A percentile compares a stretch with the other conserved stretches of the same genome.
phyloP scores from a whole-genome alignment of 2,113 vertebrate species.

The Coptodon bakossiorum region DNA sequence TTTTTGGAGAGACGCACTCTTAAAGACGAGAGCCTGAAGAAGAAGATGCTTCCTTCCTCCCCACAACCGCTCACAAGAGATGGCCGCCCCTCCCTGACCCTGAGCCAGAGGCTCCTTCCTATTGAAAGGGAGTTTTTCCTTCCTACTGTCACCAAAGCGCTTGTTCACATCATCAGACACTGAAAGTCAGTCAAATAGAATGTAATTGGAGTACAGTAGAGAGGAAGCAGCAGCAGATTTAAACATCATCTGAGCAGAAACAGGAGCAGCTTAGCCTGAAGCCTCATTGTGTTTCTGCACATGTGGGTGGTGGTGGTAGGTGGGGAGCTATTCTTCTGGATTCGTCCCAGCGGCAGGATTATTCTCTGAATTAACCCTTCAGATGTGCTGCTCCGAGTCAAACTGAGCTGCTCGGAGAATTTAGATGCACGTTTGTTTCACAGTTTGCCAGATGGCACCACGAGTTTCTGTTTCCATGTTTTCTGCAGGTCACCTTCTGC shows the following conservation, averaged over 20 bases:
- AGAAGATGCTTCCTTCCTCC: neutral
- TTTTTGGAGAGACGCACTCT: neutral
- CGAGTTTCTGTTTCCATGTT: neutral
- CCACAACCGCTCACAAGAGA: neutral
- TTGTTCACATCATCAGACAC: fast-evolving
- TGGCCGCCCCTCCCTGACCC: neutral
- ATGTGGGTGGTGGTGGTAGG: neutral
- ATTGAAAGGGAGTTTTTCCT: neutral
- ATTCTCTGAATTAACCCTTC: neutral
- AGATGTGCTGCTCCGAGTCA: neutral
- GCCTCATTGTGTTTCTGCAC: neutral
- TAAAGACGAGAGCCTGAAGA: fast-evolving
- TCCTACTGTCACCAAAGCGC: neutral
- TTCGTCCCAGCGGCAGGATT: neutral
- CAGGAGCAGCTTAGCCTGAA: neutral
- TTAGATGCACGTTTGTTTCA: neutral
- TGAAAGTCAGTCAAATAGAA: neutral
- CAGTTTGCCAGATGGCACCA: neutral
- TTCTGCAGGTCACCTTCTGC: neutral
- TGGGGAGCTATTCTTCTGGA: neutral
- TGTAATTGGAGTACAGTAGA: neutral
- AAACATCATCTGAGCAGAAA: neutral
- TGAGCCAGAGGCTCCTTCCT: neutral
- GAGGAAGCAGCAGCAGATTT: neutral
- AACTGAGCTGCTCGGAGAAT: fast-evolving